Base-by-base conservation (phyloP, 2,797 vertebrate species). In the Sitta carolinensis region DNA sequence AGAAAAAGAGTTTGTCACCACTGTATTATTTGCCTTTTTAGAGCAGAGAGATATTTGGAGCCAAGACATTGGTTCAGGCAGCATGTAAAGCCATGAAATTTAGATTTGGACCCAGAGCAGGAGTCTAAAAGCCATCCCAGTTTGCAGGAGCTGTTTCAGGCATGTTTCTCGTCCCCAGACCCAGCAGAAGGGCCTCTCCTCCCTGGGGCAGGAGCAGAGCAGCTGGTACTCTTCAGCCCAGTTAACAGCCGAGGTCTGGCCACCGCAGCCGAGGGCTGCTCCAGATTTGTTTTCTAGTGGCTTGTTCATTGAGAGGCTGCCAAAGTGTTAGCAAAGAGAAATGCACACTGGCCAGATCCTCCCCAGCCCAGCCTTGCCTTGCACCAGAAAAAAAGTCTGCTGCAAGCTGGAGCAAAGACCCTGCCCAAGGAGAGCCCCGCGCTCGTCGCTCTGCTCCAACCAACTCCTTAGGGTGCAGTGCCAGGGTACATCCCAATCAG, bases 201-300 rank as follows among this genome's bases (percentile, higher is more conserved):
- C 90, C 95, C 89, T 7, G 10, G 94, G 93, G 95, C 94, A 88
- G 86, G 66, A 89, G 55, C 80, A 69, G 78, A 96, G 93, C 96
- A 96, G 96, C 96, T 95, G 96, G 95, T 96, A 95, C 94, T 94
- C 92, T 91, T 96, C 96, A 90, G 84, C 93, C 94, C 90, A 70
- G 86, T 90, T 95, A 96, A 92, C 92, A 94, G 85, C 78, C 10
- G 32, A 95, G 91, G 75, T 94, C 94, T 96, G 96, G 92, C 85
- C 93, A 88, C 94, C 1, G 1, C 96, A 93, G 93, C 95, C 57
- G 0, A 96, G 68, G 88, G 92, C 95, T 92, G 92, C 90, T 95
- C 94, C 86, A 90, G 86, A 94, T 95, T 90, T 96, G 93, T 92
- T 96, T 96, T 52, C 91, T 96, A 89, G 89, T 82, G 89, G 87